A percentile compares a stretch with the other conserved stretches of the same genome.
phyloP scores from a whole-genome alignment of 2,113 vertebrate genomes.

The Heterochromis multidens region DNA sequence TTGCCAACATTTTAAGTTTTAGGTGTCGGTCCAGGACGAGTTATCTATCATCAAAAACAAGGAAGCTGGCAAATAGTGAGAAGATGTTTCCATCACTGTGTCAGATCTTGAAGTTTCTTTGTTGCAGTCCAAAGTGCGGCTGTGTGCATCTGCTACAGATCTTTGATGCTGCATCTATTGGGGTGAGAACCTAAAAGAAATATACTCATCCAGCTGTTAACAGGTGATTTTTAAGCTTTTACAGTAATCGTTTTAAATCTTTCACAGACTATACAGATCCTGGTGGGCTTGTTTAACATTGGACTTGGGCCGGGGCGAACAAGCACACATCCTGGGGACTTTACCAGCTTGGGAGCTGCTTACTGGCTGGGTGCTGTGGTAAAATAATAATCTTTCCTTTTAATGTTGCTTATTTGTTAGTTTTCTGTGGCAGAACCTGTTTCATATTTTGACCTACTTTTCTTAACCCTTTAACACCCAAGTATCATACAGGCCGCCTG shows the following conservation, averaged over 20 bases:
- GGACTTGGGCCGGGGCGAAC: constrained; percentile 48
- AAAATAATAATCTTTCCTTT: not conserved
- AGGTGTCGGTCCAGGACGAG: not conserved
- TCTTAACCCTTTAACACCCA: no score
- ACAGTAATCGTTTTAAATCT: fast-evolving
- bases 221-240: fast-evolving
- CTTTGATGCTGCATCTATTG: not conserved
- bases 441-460: not conserved
- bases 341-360: not conserved
- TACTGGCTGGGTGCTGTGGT: constrained; percentile 67
- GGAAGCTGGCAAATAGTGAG: not conserved
- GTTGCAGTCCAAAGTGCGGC: constrained; percentile 22
- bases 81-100: constrained; percentile 10
- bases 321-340: not conserved
- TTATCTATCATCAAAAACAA: not conserved
- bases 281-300: constrained; percentile 61
- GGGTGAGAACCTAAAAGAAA: constrained; percentile 29
- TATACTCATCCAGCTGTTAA: not conserved
- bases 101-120: constrained; percentile 22
- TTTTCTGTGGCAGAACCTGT: not conserved
- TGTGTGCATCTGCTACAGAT: not conserved
- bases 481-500: no score
- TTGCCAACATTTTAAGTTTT: not conserved
- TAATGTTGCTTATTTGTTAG: fast-evolving
- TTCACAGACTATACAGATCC: constrained; percentile 61